Conservation (phyloP, 2,888 invertebrate species). For the Papilio protenor region DNA sequence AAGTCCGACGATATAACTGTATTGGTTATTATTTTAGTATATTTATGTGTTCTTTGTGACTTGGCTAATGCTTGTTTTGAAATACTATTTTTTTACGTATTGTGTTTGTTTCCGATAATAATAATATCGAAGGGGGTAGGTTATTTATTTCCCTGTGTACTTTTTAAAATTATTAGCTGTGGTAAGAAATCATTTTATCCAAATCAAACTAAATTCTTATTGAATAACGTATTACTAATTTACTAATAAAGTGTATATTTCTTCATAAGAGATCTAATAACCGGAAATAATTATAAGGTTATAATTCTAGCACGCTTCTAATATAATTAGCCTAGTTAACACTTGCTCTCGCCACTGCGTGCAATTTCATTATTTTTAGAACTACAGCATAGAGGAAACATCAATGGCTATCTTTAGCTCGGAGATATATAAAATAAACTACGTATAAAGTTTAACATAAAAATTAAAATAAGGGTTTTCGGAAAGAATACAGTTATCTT, state of each 20-base stretch:
- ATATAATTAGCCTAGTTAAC: conserved; percentile 32
- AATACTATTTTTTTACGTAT: background rate
- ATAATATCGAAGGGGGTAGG: background rate
- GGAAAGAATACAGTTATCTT: conserved; percentile 10
- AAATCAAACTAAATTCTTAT: background rate
- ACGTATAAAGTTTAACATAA: background rate
- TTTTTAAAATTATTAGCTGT: background rate
- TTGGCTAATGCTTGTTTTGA: background rate
- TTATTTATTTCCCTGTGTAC: background rate
- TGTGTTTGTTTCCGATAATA: background rate
- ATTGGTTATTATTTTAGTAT: conserved; percentile 26
- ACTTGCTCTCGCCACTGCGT: background rate
- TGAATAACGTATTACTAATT: background rate
- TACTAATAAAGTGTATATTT: background rate
- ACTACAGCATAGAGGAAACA: background rate
- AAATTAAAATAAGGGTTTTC: background rate
- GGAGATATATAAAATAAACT: background rate
- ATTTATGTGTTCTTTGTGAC: conserved; percentile 3
- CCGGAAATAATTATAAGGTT: conserved; percentile 25
- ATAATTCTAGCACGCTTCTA: conserved; percentile 21
- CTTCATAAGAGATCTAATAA: conserved; percentile 24
- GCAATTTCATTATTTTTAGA: conserved; percentile 13
- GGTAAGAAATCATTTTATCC: background rate
- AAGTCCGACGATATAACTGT: conserved; percentile 20
- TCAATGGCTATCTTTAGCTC: background rate